phyloP scores from a whole-genome alignment of 2,113 vertebrate species.

The Amphiprion ocellaris region DNA sequence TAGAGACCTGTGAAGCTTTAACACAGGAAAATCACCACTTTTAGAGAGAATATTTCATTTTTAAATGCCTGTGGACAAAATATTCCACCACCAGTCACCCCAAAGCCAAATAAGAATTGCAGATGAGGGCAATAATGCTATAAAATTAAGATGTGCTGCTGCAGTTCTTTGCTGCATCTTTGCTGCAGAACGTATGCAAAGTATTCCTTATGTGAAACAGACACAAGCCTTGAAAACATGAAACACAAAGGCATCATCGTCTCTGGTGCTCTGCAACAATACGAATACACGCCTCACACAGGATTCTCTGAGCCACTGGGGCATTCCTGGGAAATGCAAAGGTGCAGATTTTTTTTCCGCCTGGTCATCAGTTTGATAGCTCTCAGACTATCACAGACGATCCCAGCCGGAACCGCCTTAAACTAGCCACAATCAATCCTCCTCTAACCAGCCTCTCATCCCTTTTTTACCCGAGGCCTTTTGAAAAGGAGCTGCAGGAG shows the following conservation, averaged over 20 bases:
- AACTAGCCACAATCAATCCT: constrained; percentile 75
- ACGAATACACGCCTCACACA: constrained; percentile 49
- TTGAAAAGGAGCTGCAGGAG: constrained; percentile 34
- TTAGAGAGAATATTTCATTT: constrained; percentile 3
- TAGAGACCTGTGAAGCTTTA: constrained; percentile 33
- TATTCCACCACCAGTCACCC: background rate
- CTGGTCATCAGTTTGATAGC: constrained; percentile 78
- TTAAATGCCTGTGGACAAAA: background rate
- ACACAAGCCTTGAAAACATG: constrained; percentile 3
- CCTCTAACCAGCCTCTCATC: constrained; percentile 54
- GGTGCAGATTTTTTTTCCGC: constrained; percentile 75
- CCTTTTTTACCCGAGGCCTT: constrained; percentile 38
- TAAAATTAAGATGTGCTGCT: background rate
- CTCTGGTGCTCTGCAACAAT: constrained; percentile 43
- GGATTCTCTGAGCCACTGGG: constrained; percentile 58
- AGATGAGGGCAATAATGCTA: background rate
- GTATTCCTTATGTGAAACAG: constrained; percentile 30
- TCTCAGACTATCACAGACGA: constrained; percentile 72
- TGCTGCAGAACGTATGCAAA: background rate
- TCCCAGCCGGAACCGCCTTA: constrained; percentile 61
- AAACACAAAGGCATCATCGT: constrained; percentile 30
- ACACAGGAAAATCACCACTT: constrained; percentile 24
- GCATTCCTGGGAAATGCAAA: constrained; percentile 78
- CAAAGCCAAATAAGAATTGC: background rate
- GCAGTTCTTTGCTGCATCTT: constrained; percentile 11